Evolutionary conservation across 2,113 vertebrate species (phyloP).

Genomic region (Corapipo altera): DNA sequence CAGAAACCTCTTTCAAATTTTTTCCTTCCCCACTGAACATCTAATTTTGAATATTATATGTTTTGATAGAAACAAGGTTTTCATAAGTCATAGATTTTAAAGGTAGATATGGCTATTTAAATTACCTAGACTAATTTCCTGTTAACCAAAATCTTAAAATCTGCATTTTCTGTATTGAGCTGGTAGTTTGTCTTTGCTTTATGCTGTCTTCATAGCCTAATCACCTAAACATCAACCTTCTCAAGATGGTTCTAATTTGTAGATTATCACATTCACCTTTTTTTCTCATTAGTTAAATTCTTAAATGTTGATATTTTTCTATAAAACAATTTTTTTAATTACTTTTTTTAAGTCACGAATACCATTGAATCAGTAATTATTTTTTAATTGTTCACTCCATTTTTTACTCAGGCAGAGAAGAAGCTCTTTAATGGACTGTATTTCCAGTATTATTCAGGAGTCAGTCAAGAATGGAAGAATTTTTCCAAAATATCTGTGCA

Average conservation of each 20-base stretch:
- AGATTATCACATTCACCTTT: neutral
- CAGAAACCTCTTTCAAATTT: neutral
- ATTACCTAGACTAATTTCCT: neutral
- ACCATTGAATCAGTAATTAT: neutral
- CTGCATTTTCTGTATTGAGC: neutral
- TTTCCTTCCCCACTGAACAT: neutral
- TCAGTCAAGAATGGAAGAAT: neutral
- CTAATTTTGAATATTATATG: neutral
- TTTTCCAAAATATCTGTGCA: neutral
- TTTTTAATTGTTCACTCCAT: neutral
- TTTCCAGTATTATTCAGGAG: neutral
- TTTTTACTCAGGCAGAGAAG: neutral
- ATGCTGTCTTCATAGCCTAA: neutral
- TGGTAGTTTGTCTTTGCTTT: neutral
- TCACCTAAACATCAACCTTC: neutral
- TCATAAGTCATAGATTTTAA: neutral
- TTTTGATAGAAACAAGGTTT: neutral
- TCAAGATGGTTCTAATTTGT: neutral
- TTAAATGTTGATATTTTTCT: neutral
- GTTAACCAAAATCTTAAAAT: neutral
- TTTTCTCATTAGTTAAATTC: neutral
- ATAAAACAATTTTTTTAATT: neutral
- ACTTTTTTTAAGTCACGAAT: neutral
- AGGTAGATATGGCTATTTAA: neutral
- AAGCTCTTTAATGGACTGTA: neutral